Evolutionary conservation across 2,888 invertebrate species (phyloP).

Genomic region (Anthophora plumipes): DNA sequence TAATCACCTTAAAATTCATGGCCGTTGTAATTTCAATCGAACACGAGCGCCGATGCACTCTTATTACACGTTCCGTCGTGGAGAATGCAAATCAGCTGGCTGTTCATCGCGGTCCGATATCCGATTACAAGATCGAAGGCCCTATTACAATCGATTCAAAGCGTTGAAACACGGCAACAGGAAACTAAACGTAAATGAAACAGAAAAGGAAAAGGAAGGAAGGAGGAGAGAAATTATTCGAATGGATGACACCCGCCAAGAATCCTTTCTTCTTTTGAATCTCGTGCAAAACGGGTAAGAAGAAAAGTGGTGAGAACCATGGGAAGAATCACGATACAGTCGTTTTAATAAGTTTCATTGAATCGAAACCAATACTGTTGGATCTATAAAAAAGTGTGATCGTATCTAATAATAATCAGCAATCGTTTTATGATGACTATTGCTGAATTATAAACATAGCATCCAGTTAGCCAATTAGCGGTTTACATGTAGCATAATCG

Average conservation of each 20-base stretch:
- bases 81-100: conserved; percentile 21
- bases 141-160: conserved; percentile 29
- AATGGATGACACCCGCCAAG: conserved; percentile 15
- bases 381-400: conserved; percentile 75
- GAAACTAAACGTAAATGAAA: not conserved
- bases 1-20: conserved; percentile 35
- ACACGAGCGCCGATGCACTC: conserved; percentile 16
- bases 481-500: conserved; percentile 64
- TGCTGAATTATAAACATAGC: conserved; percentile 72
- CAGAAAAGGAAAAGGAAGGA: no score
- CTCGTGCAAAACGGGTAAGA: not conserved
- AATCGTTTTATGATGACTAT: conserved; percentile 72
- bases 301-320: not conserved
- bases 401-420: conserved; percentile 78
- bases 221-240: not conserved
- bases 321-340: no score
- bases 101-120: conserved; percentile 19
- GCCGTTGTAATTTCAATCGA: conserved; percentile 34
- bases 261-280: not conserved
- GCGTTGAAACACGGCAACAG: not conserved
- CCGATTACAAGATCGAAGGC: conserved; percentile 37
- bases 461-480: conserved; percentile 75
- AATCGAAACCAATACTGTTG: conserved; percentile 59
- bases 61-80: conserved; percentile 6
- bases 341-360: conserved; percentile 66